phyloP scores from a whole-genome alignment of 2,797 vertebrate genomes.

The Rhynchonycteris naso region DNA sequence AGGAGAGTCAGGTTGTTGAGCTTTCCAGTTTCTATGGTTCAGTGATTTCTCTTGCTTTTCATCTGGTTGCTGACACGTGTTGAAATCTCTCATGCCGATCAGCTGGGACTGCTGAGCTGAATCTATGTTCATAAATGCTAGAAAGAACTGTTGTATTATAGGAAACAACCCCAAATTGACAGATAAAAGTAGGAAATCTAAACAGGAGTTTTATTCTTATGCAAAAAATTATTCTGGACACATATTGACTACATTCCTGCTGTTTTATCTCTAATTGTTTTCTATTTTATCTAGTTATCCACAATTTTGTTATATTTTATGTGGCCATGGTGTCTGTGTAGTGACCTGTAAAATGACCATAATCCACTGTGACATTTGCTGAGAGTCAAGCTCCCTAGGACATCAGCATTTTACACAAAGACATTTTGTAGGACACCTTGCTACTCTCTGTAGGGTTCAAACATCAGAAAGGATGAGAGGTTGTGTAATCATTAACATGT shows the following conservation, averaged over 20 bases:
- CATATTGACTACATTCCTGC: slow-evolving; percentile 34
- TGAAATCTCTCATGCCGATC: slow-evolving; percentile 54
- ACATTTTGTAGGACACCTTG: slow-evolving; percentile 32
- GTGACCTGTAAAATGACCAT: slow-evolving; percentile 33
- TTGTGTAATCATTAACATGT: slow-evolving; percentile 27
- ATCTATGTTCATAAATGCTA: slow-evolving; percentile 45
- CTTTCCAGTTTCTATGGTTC: slow-evolving; percentile 50
- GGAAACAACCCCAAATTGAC: slow-evolving; percentile 54
- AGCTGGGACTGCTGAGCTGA: slow-evolving; percentile 57
- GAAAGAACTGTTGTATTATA: slow-evolving; percentile 27
- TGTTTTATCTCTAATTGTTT: slow-evolving; percentile 60
- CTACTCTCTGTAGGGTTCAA: slow-evolving; percentile 55
- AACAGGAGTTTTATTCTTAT: slow-evolving; percentile 36
- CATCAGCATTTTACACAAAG: slow-evolving; percentile 58
- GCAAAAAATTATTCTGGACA: slow-evolving; percentile 45
- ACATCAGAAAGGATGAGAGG: slow-evolving; percentile 59
- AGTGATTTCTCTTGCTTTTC: slow-evolving; percentile 61
- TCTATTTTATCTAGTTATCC: slow-evolving; percentile 1
- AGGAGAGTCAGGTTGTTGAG: slow-evolving; percentile 43
- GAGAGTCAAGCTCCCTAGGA: slow-evolving; percentile 42
- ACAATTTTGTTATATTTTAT: slow-evolving; percentile 36
- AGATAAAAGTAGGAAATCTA: slow-evolving; percentile 54
- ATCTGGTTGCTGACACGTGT: slow-evolving; percentile 60
- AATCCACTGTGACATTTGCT: slow-evolving; percentile 49
- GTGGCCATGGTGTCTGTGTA: slow-evolving; percentile 9